phyloP scores from a whole-genome alignment of 1,140 invertebrate genomes.

The Drosophila mojavensis region DNA sequence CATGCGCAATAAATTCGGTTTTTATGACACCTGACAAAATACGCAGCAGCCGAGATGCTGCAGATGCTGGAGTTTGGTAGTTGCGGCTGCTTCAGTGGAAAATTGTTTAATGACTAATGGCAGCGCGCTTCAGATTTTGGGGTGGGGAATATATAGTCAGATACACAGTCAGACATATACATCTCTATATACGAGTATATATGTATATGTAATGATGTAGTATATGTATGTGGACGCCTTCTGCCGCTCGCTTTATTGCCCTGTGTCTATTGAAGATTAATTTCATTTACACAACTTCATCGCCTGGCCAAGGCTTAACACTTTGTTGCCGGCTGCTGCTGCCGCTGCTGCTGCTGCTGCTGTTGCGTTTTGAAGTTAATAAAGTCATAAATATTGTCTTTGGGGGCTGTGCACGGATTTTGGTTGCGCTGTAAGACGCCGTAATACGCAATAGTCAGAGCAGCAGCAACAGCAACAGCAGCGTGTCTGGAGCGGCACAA shows the following conservation, averaged over 20 bases:
- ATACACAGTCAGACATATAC: not conserved
- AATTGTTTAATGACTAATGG: conserved; percentile 82
- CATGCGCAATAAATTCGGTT: conserved; percentile 83
- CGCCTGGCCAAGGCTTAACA: conserved; percentile 74
- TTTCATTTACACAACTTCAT: conserved; percentile 83
- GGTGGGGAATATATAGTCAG: not conserved
- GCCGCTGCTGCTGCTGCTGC: conserved; percentile 21
- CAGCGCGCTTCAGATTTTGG: conserved; percentile 23
- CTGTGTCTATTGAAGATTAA: conserved; percentile 83
- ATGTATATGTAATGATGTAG: not conserved
- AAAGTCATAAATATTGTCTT: conserved; percentile 81
- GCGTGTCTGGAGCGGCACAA: conserved; percentile 57
- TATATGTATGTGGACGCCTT: conserved; percentile 32
- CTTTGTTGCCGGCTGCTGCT: conserved; percentile 54
- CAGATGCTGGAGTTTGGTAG: conserved; percentile 30
- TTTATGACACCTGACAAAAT: conserved; percentile 84
- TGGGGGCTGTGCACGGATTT: conserved; percentile 64
- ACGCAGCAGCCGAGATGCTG: conserved; percentile 64
- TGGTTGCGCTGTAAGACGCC: conserved; percentile 54
- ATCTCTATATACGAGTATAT: not conserved
- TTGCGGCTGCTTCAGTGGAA: conserved; percentile 71
- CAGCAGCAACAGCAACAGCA: conserved; percentile 27
- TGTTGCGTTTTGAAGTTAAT: conserved; percentile 78
- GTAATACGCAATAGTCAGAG: conserved; percentile 69
- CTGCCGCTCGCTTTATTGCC: conserved; percentile 70